Evolutionary conservation across 1,140 invertebrate genomes (phyloP), one percentile per base, ranked within the genome.

Genomic region (Adelges cooleyi): DNA sequence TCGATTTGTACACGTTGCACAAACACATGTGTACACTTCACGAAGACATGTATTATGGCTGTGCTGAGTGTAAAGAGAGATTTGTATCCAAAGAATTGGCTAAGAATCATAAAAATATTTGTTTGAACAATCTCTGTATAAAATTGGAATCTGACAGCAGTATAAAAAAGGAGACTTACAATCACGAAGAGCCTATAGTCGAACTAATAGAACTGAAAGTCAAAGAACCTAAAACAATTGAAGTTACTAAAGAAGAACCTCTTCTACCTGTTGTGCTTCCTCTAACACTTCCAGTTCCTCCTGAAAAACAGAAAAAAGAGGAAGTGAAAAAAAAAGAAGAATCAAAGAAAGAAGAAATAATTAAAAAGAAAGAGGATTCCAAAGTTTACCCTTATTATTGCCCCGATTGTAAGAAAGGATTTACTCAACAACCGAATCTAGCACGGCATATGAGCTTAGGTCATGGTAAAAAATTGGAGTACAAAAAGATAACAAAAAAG

Each of bases 31-130:
- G 67, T 48, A 23, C 23, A 15, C 4, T 23, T 42, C 71, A 71
- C 52, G 49, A 59, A 2, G 66, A 67, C 13, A 18, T 68, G 11
- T 71, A 71, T 27, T 68, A 69, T 48, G 69, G 68, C 3, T 72
- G 71, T 56, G 40, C 62, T 5, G 50, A 48, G 3, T 72, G 71
- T 42, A 71, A 71, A 66, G 66, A 71, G 44, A 53, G 71, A 11
- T 71, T 71, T 67, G 18, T 27, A 5, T 67, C 66, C 20, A 62
- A 25, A 29, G 56, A 62, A 11, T 40, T 36, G 15, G 67, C 46
- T 49, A 67, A 36, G 66, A 70, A 29, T 27, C 69, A 23, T 68
- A 68, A 49, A 40, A 44, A 11, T 65, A 69, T 66, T 50, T 56
- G 54, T 29, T 50, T 67, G 27, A 50, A 49, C 22, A 67, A 59